Evolutionary conservation across 1,140 invertebrate species (phyloP).

Genomic region (Hestina assimilis): DNA sequence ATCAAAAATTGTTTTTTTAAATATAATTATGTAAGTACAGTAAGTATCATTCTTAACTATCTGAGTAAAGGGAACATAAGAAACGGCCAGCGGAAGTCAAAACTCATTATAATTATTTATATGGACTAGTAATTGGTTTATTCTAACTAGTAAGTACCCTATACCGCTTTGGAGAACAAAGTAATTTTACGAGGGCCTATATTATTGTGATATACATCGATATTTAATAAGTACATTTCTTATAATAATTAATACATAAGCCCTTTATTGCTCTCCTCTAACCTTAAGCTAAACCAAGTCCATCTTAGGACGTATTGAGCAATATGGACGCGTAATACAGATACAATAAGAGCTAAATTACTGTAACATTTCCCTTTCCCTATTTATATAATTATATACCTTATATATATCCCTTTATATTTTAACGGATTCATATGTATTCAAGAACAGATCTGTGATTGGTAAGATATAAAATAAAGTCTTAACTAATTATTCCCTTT

Average conservation of each 20-base stretch:
- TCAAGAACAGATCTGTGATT: slow-evolving; percentile 5
- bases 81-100: slow-evolving; percentile 57
- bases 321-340: slow-evolving; percentile 68
- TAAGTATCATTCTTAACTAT: background rate
- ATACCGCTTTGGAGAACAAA: slow-evolving; percentile 75
- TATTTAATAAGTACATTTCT: slow-evolving; percentile 51
- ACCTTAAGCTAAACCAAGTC: slow-evolving; percentile 69
- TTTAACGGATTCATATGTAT: background rate
- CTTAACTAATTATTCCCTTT: background rate
- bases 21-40: slow-evolving; percentile 3
- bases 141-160: slow-evolving; percentile 76
- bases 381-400: slow-evolving; percentile 26
- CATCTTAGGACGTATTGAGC: slow-evolving; percentile 68
- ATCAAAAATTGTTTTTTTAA: slow-evolving; percentile 3
- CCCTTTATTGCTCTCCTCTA: slow-evolving; percentile 68
- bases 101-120: slow-evolving; percentile 70
- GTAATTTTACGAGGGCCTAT: slow-evolving; percentile 57
- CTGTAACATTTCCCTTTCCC: slow-evolving; percentile 24
- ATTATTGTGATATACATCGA: slow-evolving; percentile 51
- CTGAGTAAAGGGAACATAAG: slow-evolving; percentile 4
- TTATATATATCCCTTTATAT: slow-evolving; percentile 5
- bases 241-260: slow-evolving; percentile 41
- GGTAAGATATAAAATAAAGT: background rate
- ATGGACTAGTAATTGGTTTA: slow-evolving; percentile 78
- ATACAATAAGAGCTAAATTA: slow-evolving; percentile 53